Evolutionary conservation across 2,888 invertebrate genomes (phyloP), one percentile per base, ranked within the genome.

Genomic region (Cinara cedri): DNA sequence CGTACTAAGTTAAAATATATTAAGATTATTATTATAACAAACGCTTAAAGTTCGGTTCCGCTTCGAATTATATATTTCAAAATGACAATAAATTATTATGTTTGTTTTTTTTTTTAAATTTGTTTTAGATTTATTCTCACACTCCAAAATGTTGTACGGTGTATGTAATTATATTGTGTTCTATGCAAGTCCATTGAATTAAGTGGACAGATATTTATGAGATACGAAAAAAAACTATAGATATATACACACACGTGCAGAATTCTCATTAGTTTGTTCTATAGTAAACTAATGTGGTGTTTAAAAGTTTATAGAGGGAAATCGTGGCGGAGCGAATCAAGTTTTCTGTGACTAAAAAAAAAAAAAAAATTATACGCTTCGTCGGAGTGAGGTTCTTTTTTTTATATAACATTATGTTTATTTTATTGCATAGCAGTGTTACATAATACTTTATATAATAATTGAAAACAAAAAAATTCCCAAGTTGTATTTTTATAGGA

Each of bases 81-180:
- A n/a, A 1, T 72, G 1, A 46, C 26, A 14, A 72, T 72, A 62
- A 72, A 49, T 46, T 6, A 60, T 60, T 72, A 44, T 75, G 24
- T 75, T 51, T 65, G 49, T 34, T 34, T 34, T 34, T 74, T 74
- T 74, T 72, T 72, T 63, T 26, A 74, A 75, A 75, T 75, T 75
- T 75, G 74, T 75, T 75, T 65, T 75, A 75, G 74, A 75, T 75
- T 44, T 65, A 62, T 34, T 63, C 51, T 54, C 63, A 49, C 24
- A 46, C 10, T 42, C 19, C 63, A 65, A 54, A 34, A 34, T 34
- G 34, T 34, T 54, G 74, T 65, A 54, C 51, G 63, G 63, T 75
- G 24, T 34, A 34, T 34, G 34, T 34, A 34, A 44, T 65, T 54
- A 51, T 24, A 51, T 42, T 65, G 19, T 65, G 19, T 24, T 44